These are phyloP conservation scores for Galerucella pusilla DNA, from an alignment of 2,888 invertebrate species.

Conservation along the genomic window DNA sequence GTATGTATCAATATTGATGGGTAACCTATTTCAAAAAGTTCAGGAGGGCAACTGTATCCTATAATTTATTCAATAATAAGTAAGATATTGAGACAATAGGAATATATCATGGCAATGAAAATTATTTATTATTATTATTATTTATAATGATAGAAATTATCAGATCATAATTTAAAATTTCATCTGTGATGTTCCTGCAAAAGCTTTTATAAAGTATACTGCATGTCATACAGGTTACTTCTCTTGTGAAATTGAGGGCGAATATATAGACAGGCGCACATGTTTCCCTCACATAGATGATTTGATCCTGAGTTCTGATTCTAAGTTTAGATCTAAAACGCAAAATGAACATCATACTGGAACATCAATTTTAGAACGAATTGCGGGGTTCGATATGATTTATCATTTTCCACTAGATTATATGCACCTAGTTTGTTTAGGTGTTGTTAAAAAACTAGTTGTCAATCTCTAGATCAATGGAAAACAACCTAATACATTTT, in stretches of 20 bases:
- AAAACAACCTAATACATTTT: slow-evolving; percentile 31
- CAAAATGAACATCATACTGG: slow-evolving; percentile 24
- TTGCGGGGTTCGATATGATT: slow-evolving; percentile 28
- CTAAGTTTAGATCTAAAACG: slow-evolving; percentile 15
- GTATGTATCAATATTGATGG: slow-evolving; percentile 1
- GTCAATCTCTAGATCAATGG: slow-evolving; percentile 28
- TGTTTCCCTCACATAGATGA: slow-evolving; percentile 35
- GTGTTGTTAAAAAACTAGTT: slow-evolving; percentile 33
- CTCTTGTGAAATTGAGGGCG: slow-evolving; percentile 42
- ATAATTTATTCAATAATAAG: slow-evolving; percentile 36
- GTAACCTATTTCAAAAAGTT: not conserved
- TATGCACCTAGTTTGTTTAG: slow-evolving; percentile 36
- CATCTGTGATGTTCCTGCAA: slow-evolving; percentile 38
- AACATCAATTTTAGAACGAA: slow-evolving; percentile 19
- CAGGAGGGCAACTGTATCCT: slow-evolving; percentile 43
- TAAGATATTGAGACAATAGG: slow-evolving; percentile 43
- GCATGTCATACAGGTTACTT: not conserved
- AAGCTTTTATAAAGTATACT: slow-evolving; percentile 5
- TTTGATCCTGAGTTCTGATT: slow-evolving; percentile 23
- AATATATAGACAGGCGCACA: slow-evolving; percentile 29
- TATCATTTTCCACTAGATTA: slow-evolving; percentile 28
- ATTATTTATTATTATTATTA: no score
- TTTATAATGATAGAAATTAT: not conserved
- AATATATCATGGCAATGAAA: slow-evolving; percentile 33
- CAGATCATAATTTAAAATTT: slow-evolving; percentile 9